Conservation (phyloP, 2,888 invertebrate genomes). For the Eremobia ochroleuca region DNA sequence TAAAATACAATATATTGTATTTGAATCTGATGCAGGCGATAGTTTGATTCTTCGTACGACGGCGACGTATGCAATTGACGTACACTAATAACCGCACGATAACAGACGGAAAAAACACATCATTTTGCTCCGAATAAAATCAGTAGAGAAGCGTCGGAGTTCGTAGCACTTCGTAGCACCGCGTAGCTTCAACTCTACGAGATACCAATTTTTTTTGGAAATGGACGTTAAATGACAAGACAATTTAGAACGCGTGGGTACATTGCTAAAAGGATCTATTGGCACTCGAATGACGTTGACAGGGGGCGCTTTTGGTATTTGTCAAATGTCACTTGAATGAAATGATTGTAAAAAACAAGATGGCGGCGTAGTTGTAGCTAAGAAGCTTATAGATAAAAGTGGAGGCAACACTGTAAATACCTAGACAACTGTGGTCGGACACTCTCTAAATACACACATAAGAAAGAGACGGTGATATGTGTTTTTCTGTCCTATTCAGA, state of each 20-base stretch:
- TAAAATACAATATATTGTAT: neutral
- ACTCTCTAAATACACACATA: too few species aligned
- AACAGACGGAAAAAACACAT: neutral
- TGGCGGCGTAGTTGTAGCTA: too few species aligned
- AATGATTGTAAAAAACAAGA: neutral
- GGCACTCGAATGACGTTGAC: neutral
- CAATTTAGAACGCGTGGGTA: neutral
- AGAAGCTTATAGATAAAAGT: too few species aligned
- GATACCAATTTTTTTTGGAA: neutral
- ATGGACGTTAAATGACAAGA: neutral
- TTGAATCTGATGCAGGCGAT: neutral
- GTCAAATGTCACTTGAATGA: too few species aligned
- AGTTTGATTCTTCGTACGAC: neutral
- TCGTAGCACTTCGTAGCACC: conserved; percentile 3
- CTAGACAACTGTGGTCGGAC: too few species aligned
- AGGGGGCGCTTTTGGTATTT: neutral
- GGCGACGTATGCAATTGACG: neutral
- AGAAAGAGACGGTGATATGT: too few species aligned
- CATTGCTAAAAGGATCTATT: neutral
- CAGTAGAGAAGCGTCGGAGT: neutral
- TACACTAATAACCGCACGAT: neutral
- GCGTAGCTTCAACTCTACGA: neutral
- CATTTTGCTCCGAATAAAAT: neutral
- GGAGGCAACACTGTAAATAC: too few species aligned
- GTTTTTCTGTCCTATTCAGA: too few species aligned